These are phyloP conservation scores for Gymnocephalus cernua DNA, from an alignment of 2,113 vertebrate genomes.

Conservation along the genomic window DNA sequence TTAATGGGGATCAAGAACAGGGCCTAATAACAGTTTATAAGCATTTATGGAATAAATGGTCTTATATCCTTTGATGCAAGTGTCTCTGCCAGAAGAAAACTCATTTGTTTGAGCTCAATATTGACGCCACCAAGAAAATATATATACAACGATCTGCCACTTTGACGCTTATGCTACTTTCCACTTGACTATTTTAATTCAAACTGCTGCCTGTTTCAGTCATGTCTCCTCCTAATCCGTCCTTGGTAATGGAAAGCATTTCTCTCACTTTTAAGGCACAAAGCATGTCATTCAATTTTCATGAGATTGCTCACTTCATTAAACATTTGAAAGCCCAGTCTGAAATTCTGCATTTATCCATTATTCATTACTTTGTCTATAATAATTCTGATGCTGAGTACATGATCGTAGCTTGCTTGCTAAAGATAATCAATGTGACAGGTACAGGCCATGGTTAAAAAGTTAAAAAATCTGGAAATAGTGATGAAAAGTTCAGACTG, in stretches of 20 bases:
- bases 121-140: slow-evolving; percentile 35
- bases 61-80: slow-evolving; percentile 28
- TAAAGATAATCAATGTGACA: slow-evolving; percentile 71
- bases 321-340: slow-evolving; percentile 49
- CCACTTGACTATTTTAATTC: slow-evolving; percentile 34
- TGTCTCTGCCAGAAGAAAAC: slow-evolving; percentile 32
- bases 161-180: slow-evolving; percentile 1
- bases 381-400: slow-evolving; percentile 48
- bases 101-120: slow-evolving; percentile 23
- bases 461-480: slow-evolving; percentile 32
- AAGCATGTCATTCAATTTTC: slow-evolving; percentile 47
- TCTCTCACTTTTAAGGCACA: slow-evolving; percentile 37
- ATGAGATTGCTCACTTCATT: slow-evolving; percentile 45
- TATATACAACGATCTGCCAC: slow-evolving; percentile 19
- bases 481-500: slow-evolving; percentile 28
- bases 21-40: slow-evolving; percentile 55
- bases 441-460: slow-evolving; percentile 44
- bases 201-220: slow-evolving; percentile 33
- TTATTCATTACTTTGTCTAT: slow-evolving; percentile 54
- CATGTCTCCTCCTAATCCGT: slow-evolving; percentile 27
- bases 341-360: slow-evolving; percentile 60
- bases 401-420: slow-evolving; percentile 41
- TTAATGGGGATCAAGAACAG: slow-evolving; percentile 55
- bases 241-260: slow-evolving; percentile 4
- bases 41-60: slow-evolving; percentile 53